phyloP scores from a whole-genome alignment of 1,140 invertebrate species.

The Nasonia vitripennis region DNA sequence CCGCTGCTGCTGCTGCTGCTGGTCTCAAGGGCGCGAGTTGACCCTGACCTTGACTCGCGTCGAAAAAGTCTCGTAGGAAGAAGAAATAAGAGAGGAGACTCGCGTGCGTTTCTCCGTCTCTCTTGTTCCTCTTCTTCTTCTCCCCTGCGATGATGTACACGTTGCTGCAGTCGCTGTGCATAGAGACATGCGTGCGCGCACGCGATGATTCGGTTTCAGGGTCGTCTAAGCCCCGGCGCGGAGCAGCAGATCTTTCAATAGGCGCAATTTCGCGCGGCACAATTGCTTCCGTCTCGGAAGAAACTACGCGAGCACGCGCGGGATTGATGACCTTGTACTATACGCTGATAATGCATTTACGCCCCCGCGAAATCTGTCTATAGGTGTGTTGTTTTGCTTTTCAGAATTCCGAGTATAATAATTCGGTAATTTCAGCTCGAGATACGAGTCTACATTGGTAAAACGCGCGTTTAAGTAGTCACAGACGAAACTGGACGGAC shows the following conservation, averaged over 20 bases:
- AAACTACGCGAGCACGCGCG: neutral
- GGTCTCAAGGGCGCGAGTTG: slow-evolving; percentile 41
- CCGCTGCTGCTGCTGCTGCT: neutral
- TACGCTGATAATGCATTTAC: neutral
- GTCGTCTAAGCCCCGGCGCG: slow-evolving; percentile 3
- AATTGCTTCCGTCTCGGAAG: slow-evolving; percentile 53
- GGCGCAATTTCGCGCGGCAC: slow-evolving; percentile 36
- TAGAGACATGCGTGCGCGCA: neutral
- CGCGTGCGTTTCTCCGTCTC: neutral
- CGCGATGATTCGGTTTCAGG: slow-evolving; percentile 46
- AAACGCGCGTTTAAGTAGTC: no score
- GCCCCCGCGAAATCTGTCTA: neutral
- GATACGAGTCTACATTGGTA: no score
- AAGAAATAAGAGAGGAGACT: neutral
- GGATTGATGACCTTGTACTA: slow-evolving; percentile 51
- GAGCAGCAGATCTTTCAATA: slow-evolving; percentile 32
- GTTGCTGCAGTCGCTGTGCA: neutral
- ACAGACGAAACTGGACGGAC: no score
- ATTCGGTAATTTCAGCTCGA: no score
- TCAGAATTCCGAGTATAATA: no score
- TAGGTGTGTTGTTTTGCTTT: no score
- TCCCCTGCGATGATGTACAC: neutral
- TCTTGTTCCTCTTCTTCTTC: neutral
- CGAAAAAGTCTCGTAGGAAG: slow-evolving; percentile 16
- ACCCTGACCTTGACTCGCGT: slow-evolving; percentile 51